phyloP scores from a whole-genome alignment of 2,797 vertebrate species.

The Anguilla anguilla region DNA sequence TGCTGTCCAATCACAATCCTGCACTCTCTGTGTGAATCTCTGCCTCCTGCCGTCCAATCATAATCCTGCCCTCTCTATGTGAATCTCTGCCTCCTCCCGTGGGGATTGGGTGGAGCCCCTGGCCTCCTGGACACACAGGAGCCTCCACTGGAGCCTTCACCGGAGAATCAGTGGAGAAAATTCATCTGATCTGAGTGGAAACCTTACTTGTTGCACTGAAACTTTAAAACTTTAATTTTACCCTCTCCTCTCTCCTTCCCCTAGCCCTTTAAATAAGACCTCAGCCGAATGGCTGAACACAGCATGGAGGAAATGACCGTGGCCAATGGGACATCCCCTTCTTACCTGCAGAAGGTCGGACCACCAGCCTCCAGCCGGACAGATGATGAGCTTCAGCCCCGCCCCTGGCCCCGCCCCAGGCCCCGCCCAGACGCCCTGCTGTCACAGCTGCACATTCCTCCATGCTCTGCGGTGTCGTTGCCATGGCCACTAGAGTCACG shows the following conservation, averaged over 20 bases:
- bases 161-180: too few species aligned
- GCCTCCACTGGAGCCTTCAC: too few species aligned
- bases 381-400: background rate
- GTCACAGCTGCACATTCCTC: background rate
- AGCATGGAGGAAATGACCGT: background rate
- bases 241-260: background rate
- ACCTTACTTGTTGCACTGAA: too few species aligned
- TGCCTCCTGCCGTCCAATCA: too few species aligned
- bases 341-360: background rate
- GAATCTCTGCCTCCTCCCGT: too few species aligned
- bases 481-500: background rate
- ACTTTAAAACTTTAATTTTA: too few species aligned
- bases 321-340: background rate
- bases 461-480: background rate
- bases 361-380: background rate
- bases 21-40: too few species aligned
- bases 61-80: too few species aligned
- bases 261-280: background rate
- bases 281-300: background rate
- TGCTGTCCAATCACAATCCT: too few species aligned
- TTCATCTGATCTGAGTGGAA: too few species aligned
- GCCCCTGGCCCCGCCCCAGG: background rate
- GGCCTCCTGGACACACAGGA: too few species aligned
- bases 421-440: background rate
- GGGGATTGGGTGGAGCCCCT: too few species aligned